Conservation (phyloP, 2,888 invertebrate genomes). For the Agrochola macilenta region DNA sequence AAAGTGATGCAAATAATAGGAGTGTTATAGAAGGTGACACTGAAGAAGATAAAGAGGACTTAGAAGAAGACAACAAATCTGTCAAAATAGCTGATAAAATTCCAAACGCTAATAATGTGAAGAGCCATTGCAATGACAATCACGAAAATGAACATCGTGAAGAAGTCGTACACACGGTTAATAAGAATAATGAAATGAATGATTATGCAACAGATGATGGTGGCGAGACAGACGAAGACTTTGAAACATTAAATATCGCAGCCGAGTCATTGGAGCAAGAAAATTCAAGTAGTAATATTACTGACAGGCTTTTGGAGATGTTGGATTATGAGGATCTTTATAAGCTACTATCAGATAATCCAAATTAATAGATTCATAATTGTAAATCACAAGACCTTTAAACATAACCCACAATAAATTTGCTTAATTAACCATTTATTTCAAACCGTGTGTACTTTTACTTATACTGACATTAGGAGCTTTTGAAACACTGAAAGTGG, state of each 20-base stretch:
- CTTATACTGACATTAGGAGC: neutral
- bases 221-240: conserved; percentile 1
- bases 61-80: neutral
- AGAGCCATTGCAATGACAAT: neutral
- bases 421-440: neutral
- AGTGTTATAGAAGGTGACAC: neutral
- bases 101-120: neutral
- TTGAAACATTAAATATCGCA: conserved; percentile 19
- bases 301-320: conserved; percentile 25
- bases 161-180: neutral
- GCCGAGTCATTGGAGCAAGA: neutral
- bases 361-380: neutral
- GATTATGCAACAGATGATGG: neutral
- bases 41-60: neutral
- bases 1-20: neutral
- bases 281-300: conserved; percentile 3
- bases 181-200: neutral
- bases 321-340: conserved; percentile 32
- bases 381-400: neutral
- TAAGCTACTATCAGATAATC: conserved; percentile 6
- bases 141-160: neutral
- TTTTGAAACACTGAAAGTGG: too few species aligned
- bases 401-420: neutral
- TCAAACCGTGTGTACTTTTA: neutral
- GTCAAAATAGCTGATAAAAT: neutral